Evolutionary conservation across 2,888 invertebrate species (phyloP).

Genomic region (Gymnosoma rotundatum): DNA sequence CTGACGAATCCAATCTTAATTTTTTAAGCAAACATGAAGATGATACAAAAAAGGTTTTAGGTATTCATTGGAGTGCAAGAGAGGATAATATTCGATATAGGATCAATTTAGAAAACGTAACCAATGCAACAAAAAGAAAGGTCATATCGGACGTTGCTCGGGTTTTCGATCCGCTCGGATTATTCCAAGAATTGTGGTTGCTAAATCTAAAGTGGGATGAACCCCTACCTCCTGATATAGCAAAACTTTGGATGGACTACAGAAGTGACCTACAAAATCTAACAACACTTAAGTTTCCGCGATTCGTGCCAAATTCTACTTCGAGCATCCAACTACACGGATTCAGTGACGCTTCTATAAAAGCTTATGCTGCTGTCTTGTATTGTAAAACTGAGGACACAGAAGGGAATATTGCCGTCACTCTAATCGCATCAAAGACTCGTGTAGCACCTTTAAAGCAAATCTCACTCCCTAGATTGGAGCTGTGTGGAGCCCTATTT

Average conservation of each 20-base stretch:
- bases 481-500: slow-evolving; percentile 15
- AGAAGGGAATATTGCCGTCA: neutral
- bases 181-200: slow-evolving; percentile 66
- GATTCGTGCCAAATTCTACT: neutral
- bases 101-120: neutral
- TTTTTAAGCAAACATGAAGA: neutral
- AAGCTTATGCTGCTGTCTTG: slow-evolving; percentile 36
- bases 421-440: slow-evolving; percentile 32
- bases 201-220: slow-evolving; percentile 64
- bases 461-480: slow-evolving; percentile 4
- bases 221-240: slow-evolving; percentile 39
- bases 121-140: slow-evolving; percentile 10
- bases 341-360: slow-evolving; percentile 33
- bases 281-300: neutral
- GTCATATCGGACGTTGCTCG: slow-evolving; percentile 39
- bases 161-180: slow-evolving; percentile 42
- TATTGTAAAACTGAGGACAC: slow-evolving; percentile 1
- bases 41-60: slow-evolving; percentile 53
- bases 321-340: slow-evolving; percentile 14
- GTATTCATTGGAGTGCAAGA: slow-evolving; percentile 59
- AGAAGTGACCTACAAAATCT: slow-evolving; percentile 14
- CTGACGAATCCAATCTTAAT: neutral
- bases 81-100: slow-evolving; percentile 46
- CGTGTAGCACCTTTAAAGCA: slow-evolving; percentile 36
- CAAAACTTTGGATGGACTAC: slow-evolving; percentile 18